These are phyloP conservation scores for Balaeniceps rex DNA, from an alignment of 2,113 vertebrate species.

Conservation along the genomic window DNA sequence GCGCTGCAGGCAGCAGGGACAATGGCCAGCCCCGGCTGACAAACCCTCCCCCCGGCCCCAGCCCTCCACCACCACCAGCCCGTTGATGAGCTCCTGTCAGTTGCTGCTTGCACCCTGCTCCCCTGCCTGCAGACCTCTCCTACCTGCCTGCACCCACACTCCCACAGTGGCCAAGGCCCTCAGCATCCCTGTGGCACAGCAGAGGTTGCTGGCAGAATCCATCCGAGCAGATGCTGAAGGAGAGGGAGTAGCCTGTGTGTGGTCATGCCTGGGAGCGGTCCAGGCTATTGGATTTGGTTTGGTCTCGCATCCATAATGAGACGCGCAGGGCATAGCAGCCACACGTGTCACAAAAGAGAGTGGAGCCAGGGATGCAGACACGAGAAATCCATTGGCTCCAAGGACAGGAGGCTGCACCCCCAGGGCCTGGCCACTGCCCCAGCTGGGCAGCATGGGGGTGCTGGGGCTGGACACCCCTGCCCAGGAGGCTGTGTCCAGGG, in stretches of 20 bases:
- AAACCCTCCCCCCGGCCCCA: not conserved
- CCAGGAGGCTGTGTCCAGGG: not conserved
- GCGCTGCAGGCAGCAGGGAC: not conserved
- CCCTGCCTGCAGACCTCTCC: not conserved
- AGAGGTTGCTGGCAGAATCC: not conserved
- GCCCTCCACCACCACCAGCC: not conserved
- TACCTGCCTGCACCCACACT: not conserved
- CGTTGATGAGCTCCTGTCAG: rapidly evolving
- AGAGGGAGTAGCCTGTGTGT: not conserved
- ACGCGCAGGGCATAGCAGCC: not conserved
- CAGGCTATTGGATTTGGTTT: not conserved
- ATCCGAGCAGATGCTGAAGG: not conserved
- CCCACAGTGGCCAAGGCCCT: rapidly evolving
- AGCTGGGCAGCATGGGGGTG: rapidly evolving
- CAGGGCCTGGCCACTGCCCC: not conserved
- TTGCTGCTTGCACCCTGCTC: not conserved
- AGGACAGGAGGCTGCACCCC: not conserved
- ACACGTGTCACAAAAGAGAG: rapidly evolving
- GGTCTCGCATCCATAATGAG: not conserved
- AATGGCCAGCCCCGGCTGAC: not conserved
- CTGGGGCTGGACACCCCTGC: not conserved
- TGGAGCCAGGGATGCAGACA: rapidly evolving
- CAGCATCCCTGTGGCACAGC: rapidly evolving
- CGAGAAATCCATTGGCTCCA: not conserved
- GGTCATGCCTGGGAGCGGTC: not conserved